phyloP scores from a whole-genome alignment of 2,888 invertebrate genomes.

The Lithodes maja region DNA sequence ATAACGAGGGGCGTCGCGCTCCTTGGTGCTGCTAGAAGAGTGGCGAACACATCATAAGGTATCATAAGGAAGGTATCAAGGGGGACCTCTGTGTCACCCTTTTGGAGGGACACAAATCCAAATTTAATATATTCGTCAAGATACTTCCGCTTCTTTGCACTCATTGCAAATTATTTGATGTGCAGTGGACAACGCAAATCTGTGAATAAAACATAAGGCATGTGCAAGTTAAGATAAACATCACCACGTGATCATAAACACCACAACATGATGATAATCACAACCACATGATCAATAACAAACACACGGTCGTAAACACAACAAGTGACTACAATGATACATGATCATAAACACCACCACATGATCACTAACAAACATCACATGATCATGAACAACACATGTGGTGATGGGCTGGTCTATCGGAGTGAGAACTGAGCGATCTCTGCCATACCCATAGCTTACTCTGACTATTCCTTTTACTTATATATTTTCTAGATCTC shows the following conservation, averaged over 20 bases:
- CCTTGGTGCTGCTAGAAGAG: no score
- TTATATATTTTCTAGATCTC: no score
- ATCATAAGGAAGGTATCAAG: not conserved
- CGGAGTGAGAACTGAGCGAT: no score
- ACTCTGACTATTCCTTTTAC: no score
- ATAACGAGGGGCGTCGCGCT: no score
- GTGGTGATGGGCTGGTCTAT: no score
- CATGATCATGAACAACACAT: no score
- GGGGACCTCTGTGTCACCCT: constrained; percentile 39
- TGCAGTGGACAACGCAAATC: no score
- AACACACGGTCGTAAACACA: not conserved
- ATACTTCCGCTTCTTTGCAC: constrained; percentile 21
- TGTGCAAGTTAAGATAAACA: constrained; percentile 26
- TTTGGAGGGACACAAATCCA: constrained; percentile 51
- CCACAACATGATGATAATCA: constrained; percentile 9
- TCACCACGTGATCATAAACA: constrained; percentile 17
- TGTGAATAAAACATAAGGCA: not conserved
- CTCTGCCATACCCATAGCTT: no score
- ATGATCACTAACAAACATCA: not conserved
- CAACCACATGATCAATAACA: not conserved
- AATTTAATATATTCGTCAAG: constrained; percentile 37
- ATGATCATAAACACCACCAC: not conserved
- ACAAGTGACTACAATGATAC: not conserved
- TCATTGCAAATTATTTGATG: constrained; percentile 17
- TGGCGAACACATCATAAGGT: no score